phyloP scores from a whole-genome alignment of 92 coral and sea anemone genomes.

The Zoanthus solanderi region DNA sequence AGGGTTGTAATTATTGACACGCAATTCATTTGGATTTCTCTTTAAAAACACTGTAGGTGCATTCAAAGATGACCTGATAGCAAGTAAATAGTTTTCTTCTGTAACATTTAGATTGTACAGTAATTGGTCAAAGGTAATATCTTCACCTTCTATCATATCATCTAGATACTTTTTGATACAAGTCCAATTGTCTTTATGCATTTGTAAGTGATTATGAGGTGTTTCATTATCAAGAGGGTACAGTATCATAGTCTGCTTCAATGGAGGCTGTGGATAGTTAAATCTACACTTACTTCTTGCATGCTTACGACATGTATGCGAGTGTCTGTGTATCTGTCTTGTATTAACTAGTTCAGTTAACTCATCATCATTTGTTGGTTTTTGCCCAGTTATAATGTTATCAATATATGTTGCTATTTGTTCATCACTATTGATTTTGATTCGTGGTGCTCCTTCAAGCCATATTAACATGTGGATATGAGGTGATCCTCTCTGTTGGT shows the following conservation, averaged over 20 bases:
- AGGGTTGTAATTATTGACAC: conserved; percentile 3
- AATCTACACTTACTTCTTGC: neutral
- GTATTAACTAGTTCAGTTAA: neutral
- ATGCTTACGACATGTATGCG: neutral
- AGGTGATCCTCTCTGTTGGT: conserved; percentile 4
- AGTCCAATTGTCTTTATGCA: conserved; percentile 26
- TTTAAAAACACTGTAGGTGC: neutral
- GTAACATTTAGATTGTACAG: neutral
- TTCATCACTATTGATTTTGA: conserved; percentile 30
- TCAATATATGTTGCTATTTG: conserved; percentile 30
- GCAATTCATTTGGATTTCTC: neutral
- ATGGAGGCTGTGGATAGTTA: conserved; percentile 13
- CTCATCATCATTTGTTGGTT: neutral
- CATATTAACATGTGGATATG: neutral
- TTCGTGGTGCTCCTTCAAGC: conserved; percentile 4
- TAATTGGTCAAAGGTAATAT: neutral
- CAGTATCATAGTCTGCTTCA: neutral
- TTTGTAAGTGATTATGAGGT: neutral
- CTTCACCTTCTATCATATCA: conserved; percentile 37
- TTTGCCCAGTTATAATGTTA: conserved; percentile 24
- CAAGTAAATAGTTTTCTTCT: conserved; percentile 2
- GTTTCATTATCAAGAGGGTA: conserved; percentile 1
- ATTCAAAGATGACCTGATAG: conserved; percentile 5
- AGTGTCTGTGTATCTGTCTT: conserved; percentile 11
- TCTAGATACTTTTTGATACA: conserved; percentile 19